Percentiles rank a stretch among this genome's conserved stretches.
phyloP scores from a whole-genome alignment of 2,888 invertebrate species.

The Tipula unca region DNA sequence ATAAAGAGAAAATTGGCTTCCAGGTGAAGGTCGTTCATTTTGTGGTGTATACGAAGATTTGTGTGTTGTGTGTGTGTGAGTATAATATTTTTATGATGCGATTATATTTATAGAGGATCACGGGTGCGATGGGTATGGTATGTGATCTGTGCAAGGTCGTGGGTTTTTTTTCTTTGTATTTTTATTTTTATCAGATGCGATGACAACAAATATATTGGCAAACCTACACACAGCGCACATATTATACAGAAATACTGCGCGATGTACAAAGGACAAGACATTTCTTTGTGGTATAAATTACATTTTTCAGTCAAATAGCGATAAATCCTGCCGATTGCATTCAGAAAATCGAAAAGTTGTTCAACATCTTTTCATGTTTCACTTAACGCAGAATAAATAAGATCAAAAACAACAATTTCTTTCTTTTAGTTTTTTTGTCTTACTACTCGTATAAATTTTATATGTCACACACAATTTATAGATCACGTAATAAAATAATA shows the following conservation, averaged over 20 bases:
- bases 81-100: neutral
- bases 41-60: neutral
- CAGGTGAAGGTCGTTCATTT: slow-evolving; percentile 19
- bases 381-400: neutral
- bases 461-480: neutral
- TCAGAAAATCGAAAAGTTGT: neutral
- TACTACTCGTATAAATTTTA: neutral
- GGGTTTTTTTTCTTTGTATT: neutral
- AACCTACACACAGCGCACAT: neutral
- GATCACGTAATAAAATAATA: slow-evolving; percentile 14
- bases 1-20: slow-evolving; percentile 17
- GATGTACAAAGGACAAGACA: neutral
- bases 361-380: neutral
- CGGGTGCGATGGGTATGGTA: neutral
- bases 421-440: neutral
- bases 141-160: neutral
- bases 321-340: neutral
- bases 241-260: neutral
- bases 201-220: neutral
- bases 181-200: neutral
- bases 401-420: neutral
- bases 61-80: neutral
- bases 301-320: neutral
- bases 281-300: neutral
- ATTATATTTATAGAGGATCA: too few relatives aligned